phyloP scores from a whole-genome alignment of 2,113 vertebrate species.

The Myrmecobius fasciatus region DNA sequence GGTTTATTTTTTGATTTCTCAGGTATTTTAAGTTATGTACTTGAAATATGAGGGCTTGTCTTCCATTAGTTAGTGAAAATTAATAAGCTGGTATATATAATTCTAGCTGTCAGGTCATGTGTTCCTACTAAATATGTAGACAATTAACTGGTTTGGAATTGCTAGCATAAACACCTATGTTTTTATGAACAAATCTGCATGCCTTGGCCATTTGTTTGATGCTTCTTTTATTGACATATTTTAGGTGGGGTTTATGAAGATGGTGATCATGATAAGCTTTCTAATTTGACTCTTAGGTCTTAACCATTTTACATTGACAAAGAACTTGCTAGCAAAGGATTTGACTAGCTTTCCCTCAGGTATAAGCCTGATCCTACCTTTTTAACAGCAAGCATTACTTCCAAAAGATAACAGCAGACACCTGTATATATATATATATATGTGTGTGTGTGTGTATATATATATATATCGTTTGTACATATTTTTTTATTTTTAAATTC shows the following conservation, averaged over 20 bases:
- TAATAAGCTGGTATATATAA: neutral
- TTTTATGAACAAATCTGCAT: neutral
- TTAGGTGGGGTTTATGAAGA: neutral
- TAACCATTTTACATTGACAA: neutral
- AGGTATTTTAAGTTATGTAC: neutral
- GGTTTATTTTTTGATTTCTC: neutral
- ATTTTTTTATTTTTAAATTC: neutral
- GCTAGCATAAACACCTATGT: neutral
- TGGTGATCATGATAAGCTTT: neutral
- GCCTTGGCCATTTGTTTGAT: neutral
- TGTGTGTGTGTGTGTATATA: too few species aligned
- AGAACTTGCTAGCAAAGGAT: neutral
- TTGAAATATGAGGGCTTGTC: neutral
- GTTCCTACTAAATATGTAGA: too few species aligned
- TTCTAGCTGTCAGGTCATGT: neutral
- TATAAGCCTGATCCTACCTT: neutral
- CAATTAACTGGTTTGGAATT: neutral
- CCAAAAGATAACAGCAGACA: neutral
- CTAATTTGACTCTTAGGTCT: neutral
- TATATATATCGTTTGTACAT: neutral
- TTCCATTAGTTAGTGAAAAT: neutral
- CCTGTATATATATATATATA: conserved; percentile 1
- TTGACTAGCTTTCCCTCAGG: neutral
- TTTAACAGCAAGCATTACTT: neutral
- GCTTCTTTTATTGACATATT: neutral